Evolutionary conservation across 2,113 vertebrate species (phyloP).

Genomic region (Connochaetes taurinus): DNA sequence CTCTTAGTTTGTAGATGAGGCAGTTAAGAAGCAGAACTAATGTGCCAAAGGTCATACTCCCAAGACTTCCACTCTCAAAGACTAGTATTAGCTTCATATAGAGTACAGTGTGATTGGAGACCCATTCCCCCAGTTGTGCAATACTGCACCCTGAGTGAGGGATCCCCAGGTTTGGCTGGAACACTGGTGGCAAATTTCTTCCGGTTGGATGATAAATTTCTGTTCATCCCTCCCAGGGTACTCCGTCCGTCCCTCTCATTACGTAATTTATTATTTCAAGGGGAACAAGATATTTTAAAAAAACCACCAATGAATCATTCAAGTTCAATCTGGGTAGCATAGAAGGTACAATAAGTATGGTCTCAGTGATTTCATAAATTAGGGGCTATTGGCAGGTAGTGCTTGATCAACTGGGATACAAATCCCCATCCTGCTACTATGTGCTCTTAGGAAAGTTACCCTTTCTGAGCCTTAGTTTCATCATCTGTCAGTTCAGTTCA

Average conservation of each 20-base stretch:
- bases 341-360: neutral
- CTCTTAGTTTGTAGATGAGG: neutral
- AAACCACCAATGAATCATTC: neutral
- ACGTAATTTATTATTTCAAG: constrained; percentile 25
- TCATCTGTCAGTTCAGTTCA: neutral
- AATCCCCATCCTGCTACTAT: neutral
- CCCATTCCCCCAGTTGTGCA: neutral
- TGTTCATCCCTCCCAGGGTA: neutral
- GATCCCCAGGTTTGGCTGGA: neutral
- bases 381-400: neutral
- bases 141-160: neutral
- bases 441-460: neutral
- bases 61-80: neutral
- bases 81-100: neutral
- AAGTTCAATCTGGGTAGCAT: neutral
- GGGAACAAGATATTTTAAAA: neutral
- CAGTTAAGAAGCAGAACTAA: neutral
- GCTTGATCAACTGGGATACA: neutral
- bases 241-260: neutral
- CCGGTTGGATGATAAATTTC: neutral
- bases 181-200: neutral
- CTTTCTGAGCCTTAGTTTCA: neutral
- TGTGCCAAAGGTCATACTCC: neutral
- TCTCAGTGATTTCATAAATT: neutral
- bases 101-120: neutral